Base-by-base conservation (phyloP, 2,113 vertebrate species). In the Lathamus discolor region DNA sequence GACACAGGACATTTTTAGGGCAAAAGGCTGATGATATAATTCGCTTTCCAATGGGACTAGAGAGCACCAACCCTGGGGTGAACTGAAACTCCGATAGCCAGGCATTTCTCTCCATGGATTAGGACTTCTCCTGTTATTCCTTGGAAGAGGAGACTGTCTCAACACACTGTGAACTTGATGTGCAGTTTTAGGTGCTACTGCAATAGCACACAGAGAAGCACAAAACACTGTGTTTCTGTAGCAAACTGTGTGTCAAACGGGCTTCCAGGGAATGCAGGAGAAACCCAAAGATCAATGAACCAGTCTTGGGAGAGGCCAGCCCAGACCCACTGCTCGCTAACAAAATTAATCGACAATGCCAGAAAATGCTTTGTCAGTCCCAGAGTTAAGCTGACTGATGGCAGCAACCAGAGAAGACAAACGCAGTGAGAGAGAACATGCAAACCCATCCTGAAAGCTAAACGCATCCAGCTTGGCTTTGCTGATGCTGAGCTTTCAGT, bases 401-500 rank as follows among this genome's bases (percentile, higher is more conserved):
- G 70, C 84, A 78, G 75, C 18, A 39, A 70, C 39, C 83, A 14
- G 49, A 54, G 63, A 16, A 27, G 43, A 64, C 19, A 27, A 59
- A 86, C 0, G 0, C 19, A 14, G 61, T 0, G 4, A 69, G 69
- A 11, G 54, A 18, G 59, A 69, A n/a, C 37, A 1, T 28, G 54
- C 62, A 86, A 62, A 74, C 31, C 62, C 82, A 17, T 11, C 74
- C 85, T 29, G 79, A 61, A 31, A 69, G 59, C 62, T 74, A 35
- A 83, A 7, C 41, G 11, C 49, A 43, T 12, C 84, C 82, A 43
- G 23, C 10, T 13, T 70, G 83, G 89, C 76, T 41, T 23, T 74
- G 84, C 73, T 24, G 68, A 20, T 1, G 19, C 76, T 35, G 59
- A 23, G 37, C 55, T 67, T 31, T 13, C 44, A 17, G 41, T 6